phyloP scores from a whole-genome alignment of 2,113 vertebrate species.

The Oryctolagus cuniculus region DNA sequence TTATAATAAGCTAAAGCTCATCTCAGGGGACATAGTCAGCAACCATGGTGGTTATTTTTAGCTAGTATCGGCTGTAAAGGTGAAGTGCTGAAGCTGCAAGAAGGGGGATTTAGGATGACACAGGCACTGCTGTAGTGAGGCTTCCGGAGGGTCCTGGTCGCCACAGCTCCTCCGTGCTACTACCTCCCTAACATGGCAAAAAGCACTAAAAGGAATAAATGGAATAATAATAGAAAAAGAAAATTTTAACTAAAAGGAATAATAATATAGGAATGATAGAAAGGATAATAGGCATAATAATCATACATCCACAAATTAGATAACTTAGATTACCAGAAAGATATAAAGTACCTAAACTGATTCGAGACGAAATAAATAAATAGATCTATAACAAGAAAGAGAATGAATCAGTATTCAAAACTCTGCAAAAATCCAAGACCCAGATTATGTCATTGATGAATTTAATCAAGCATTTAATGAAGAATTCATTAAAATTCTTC shows the following conservation, averaged over 20 bases:
- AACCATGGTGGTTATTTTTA: too few species aligned
- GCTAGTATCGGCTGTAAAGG: too few species aligned
- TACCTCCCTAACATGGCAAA: too few species aligned
- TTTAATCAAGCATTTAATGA: background rate
- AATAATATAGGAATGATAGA: background rate
- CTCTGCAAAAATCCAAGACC: background rate
- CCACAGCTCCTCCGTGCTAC: too few species aligned
- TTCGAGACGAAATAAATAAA: background rate
- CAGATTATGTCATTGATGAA: background rate
- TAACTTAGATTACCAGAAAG: background rate
- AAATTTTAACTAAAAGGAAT: background rate
- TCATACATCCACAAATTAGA: background rate
- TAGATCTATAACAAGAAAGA: background rate
- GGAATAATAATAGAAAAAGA: too few species aligned
- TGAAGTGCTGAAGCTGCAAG: too few species aligned
- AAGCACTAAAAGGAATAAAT: too few species aligned
- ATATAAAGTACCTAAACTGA: background rate
- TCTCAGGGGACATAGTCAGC: too few species aligned
- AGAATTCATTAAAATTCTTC: background rate
- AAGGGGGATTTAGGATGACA: too few species aligned
- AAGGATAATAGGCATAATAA: background rate
- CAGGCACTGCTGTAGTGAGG: too few species aligned
- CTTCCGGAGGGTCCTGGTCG: too few species aligned
- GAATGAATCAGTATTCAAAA: background rate
- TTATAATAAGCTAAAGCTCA: too few species aligned